phyloP scores from a whole-genome alignment of 1,140 invertebrate species.

The Cherax destructor region DNA sequence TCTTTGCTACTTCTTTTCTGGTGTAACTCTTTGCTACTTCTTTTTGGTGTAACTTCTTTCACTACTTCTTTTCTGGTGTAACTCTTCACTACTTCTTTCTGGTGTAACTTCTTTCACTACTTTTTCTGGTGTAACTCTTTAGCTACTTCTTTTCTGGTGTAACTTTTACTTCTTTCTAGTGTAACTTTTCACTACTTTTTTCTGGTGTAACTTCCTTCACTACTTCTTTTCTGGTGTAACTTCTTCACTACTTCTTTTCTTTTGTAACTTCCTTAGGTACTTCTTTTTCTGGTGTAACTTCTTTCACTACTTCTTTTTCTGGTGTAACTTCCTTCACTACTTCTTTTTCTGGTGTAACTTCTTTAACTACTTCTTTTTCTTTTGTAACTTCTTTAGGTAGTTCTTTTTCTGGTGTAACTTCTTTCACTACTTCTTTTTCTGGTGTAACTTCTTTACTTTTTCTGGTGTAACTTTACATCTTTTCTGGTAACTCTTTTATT shows the following conservation, averaged over 20 bases:
- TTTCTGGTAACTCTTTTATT: neutral
- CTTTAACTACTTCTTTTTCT: neutral
- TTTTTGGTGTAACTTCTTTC: too few relatives aligned
- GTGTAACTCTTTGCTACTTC: too few relatives aligned
- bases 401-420: neutral
- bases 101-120: neutral
- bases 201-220: constrained; percentile 11
- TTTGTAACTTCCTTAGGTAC: constrained; percentile 12
- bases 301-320: constrained; percentile 39
- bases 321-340: neutral
- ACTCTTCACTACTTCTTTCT: neutral
- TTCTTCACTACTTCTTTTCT: constrained; percentile 10
- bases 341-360: neutral
- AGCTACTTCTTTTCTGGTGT: neutral
- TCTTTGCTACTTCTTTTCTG: too few relatives aligned
- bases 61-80: too few relatives aligned
- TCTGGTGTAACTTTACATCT: too few relatives aligned
- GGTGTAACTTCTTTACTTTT: neutral
- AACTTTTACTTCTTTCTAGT: neutral
- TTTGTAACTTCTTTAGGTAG: neutral
- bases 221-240: too few relatives aligned
- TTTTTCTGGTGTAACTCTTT: neutral
- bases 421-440: constrained; percentile 36
- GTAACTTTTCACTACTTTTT: neutral
- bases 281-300: constrained; percentile 21